Evolutionary conservation across 2,113 vertebrate genomes (phyloP).

Genomic region (Colossoma macropomum): DNA sequence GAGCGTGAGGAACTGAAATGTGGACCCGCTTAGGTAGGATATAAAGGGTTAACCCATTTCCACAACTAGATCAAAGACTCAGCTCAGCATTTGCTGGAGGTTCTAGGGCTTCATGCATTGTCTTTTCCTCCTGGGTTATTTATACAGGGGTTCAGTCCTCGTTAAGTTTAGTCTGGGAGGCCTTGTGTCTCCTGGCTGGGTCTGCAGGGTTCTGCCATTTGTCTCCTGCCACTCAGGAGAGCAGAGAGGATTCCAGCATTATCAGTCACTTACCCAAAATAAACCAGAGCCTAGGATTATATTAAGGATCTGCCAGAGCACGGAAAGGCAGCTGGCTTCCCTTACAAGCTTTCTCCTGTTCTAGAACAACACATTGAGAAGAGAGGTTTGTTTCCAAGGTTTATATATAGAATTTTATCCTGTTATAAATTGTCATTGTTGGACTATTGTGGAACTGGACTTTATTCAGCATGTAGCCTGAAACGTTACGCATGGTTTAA

Average conservation of each 20-base stretch:
- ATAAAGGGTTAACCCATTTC: not conserved
- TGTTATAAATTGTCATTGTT: too few species aligned
- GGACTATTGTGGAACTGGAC: too few species aligned
- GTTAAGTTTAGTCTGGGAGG: constrained; percentile 40
- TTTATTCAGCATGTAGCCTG: too few species aligned
- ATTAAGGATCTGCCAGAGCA: not conserved
- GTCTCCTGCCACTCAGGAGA: constrained; percentile 52
- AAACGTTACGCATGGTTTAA: too few species aligned
- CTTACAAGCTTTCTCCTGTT: not conserved
- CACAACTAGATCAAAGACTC: not conserved
- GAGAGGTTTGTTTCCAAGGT: not conserved
- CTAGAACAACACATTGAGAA: not conserved
- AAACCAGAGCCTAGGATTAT: constrained; percentile 20
- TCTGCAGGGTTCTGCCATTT: constrained; percentile 44
- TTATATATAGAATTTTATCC: too few species aligned
- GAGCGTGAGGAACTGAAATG: not conserved
- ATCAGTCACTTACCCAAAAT: constrained; percentile 50
- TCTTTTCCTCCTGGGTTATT: constrained; percentile 37
- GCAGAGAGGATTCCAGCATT: constrained; percentile 40
- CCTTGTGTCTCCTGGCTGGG: constrained; percentile 22
- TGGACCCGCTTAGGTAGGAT: not conserved
- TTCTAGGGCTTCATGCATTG: not conserved
- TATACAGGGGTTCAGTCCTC: constrained; percentile 38
- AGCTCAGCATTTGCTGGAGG: not conserved
- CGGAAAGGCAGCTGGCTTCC: not conserved